A percentile compares a stretch with the other conserved stretches of the same genome.
Evolutionary conservation across 2,888 invertebrate genomes (phyloP).

Genomic region (Phrixothrix hirtus): DNA sequence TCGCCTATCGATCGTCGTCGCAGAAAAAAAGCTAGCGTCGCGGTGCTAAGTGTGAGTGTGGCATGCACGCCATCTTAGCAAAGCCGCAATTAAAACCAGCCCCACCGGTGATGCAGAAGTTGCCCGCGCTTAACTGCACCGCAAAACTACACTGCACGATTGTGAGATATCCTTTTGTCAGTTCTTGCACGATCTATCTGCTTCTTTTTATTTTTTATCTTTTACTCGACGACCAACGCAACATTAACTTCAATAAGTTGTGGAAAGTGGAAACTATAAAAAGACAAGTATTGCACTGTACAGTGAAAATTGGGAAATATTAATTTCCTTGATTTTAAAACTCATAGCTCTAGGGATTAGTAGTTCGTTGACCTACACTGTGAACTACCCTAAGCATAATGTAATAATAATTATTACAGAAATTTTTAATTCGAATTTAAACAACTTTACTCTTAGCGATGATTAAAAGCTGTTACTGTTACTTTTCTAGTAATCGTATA

Average conservation of each 20-base stretch:
- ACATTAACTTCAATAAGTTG: slow-evolving; percentile 21
- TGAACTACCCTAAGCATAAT: too few species aligned
- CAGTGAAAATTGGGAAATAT: slow-evolving; percentile 1
- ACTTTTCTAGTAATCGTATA: too few species aligned
- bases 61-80: slow-evolving; percentile 59
- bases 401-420: too few species aligned
- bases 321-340: neutral
- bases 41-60: slow-evolving; percentile 58
- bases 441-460: too few species aligned
- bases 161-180: slow-evolving; percentile 24
- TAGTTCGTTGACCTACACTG: too few species aligned
- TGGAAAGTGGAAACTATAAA: slow-evolving; percentile 10
- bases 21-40: slow-evolving; percentile 54
- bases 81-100: slow-evolving; percentile 55
- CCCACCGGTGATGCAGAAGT: slow-evolving; percentile 33
- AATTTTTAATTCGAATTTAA: too few species aligned
- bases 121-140: slow-evolving; percentile 27
- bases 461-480: too few species aligned
- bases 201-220: slow-evolving; percentile 18
- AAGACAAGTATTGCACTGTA: slow-evolving; percentile 10
- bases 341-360: too few species aligned
- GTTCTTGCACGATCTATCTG: slow-evolving; percentile 25
- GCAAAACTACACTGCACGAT: slow-evolving; percentile 23
- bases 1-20: slow-evolving; percentile 52
- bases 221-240: slow-evolving; percentile 18